A percentile compares a stretch with the other conserved stretches of the same genome.
These are phyloP conservation scores for Limnephilus rhombicus DNA, from an alignment of 2,888 invertebrate species.

Conservation along the genomic window DNA sequence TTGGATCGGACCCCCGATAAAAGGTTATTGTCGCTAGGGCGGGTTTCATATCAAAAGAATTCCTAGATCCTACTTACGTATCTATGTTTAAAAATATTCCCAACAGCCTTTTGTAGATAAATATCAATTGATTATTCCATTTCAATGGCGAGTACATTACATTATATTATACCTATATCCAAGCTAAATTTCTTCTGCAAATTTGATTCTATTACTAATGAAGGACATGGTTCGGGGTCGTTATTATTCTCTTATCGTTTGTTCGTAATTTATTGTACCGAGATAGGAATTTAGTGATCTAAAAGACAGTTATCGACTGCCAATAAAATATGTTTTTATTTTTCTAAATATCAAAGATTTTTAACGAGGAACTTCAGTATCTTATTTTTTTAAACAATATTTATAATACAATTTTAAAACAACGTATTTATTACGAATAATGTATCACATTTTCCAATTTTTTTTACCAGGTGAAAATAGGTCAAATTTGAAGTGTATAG, in stretches of 20 bases:
- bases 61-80: background rate
- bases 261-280: background rate
- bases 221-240: background rate
- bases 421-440: too few relatives aligned
- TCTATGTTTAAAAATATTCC: background rate
- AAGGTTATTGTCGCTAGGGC: conserved; percentile 10
- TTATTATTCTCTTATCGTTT: background rate
- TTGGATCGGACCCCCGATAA: conserved; percentile 10
- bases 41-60: background rate
- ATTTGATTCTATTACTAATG: background rate
- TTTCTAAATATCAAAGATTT: too few relatives aligned
- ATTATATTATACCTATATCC: background rate
- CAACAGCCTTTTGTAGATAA: background rate
- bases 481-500: too few relatives aligned
- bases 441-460: too few relatives aligned
- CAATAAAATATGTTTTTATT: background rate
- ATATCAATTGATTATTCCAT: background rate
- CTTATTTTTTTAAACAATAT: too few relatives aligned
- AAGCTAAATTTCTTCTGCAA: background rate
- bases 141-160: background rate
- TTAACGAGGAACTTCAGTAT: too few relatives aligned
- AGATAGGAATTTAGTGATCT: background rate
- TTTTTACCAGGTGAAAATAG: too few relatives aligned
- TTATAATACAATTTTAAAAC: too few relatives aligned
- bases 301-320: background rate